These are phyloP conservation scores for Epirrhoe tristata DNA, from an alignment of 2,888 invertebrate species.

Conservation along the genomic window DNA sequence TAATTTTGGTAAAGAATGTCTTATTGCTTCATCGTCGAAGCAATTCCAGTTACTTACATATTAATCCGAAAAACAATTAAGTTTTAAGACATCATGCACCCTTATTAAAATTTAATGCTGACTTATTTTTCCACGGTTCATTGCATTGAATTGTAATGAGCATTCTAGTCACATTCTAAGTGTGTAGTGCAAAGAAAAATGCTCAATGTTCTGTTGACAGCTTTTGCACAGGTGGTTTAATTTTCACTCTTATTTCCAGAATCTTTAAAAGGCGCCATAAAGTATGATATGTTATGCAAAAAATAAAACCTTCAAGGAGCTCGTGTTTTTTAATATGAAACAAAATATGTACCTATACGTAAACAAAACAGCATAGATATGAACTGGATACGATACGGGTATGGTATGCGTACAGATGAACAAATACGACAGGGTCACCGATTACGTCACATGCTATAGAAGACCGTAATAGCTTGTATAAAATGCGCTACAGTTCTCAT, in stretches of 20 bases:
- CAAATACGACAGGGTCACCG: slow-evolving; percentile 28
- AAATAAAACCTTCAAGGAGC: too few relatives aligned
- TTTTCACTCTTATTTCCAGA: too few relatives aligned
- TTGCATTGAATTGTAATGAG: too few relatives aligned
- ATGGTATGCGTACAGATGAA: slow-evolving; percentile 14
- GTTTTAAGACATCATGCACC: slow-evolving; percentile 12
- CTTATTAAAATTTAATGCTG: neutral
- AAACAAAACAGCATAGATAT: neutral
- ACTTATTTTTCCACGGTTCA: too few relatives aligned
- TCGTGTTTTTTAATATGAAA: neutral
- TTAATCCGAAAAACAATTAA: slow-evolving; percentile 36
- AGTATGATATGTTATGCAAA: too few relatives aligned
- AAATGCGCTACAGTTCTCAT: slow-evolving; percentile 52
- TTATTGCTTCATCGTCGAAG: slow-evolving; percentile 37
- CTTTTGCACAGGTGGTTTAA: too few relatives aligned
- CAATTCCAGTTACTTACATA: slow-evolving; percentile 23
- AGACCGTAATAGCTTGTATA: slow-evolving; percentile 44
- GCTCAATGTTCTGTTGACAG: too few relatives aligned
- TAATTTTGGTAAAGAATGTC: slow-evolving; percentile 31
- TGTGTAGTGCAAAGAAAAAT: too few relatives aligned
- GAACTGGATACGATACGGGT: neutral
- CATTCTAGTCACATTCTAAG: too few relatives aligned
- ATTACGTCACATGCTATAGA: slow-evolving; percentile 26
- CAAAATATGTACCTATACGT: neutral
- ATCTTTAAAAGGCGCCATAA: too few relatives aligned